Conservation (phyloP, 2,113 vertebrate genomes). For the Melanotaenia duboulayi region DNA sequence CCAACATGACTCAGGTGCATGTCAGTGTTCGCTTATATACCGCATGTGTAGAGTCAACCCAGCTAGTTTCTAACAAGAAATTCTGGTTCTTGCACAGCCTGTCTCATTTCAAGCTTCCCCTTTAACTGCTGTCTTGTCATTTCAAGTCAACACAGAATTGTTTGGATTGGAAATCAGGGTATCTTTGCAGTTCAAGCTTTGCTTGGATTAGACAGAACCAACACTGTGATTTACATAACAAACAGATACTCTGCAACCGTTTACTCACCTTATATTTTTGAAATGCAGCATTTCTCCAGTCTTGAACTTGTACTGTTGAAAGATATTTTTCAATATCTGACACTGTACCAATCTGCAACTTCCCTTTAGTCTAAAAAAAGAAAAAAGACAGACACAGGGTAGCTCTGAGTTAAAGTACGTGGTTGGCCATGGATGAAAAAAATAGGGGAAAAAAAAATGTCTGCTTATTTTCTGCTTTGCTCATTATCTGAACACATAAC, state of each 20-base stretch:
- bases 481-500: conserved; percentile 16
- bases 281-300: conserved; percentile 82
- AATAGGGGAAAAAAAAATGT: neutral
- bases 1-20: conserved; percentile 3
- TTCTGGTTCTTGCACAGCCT: conserved; percentile 56
- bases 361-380: conserved; percentile 86
- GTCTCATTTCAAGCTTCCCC: conserved; percentile 4
- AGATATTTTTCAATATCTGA: conserved; percentile 87
- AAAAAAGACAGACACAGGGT: neutral
- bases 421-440: neutral
- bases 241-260: conserved; percentile 8
- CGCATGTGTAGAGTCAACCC: neutral
- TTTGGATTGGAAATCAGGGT: conserved; percentile 65
- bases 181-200: conserved; percentile 32
- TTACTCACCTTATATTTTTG: conserved; percentile 86
- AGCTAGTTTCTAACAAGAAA: conserved; percentile 39
- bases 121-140: conserved; percentile 11
- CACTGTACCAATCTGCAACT: conserved; percentile 80
- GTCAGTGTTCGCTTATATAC: conserved; percentile 44
- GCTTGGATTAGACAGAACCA: conserved; percentile 22
- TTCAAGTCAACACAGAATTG: conserved; percentile 30
- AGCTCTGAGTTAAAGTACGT: neutral
- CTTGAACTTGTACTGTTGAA: conserved; percentile 77
- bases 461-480: neutral
- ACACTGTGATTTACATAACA: conserved; percentile 37